Evolutionary conservation across 2,888 invertebrate species (phyloP).

Genomic region (Brachypalpus laphriformis): DNA sequence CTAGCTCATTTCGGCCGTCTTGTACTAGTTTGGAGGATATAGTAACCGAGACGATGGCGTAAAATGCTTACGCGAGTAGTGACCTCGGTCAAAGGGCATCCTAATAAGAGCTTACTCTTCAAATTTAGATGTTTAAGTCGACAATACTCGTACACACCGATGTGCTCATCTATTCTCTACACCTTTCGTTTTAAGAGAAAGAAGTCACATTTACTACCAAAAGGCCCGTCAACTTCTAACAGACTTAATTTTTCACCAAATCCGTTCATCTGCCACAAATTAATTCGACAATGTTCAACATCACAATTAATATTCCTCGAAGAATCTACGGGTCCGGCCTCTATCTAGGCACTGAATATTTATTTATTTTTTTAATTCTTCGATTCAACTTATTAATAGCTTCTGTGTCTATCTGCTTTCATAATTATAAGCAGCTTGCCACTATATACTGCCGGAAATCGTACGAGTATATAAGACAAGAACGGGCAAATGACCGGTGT

Average conservation of each 20-base stretch:
- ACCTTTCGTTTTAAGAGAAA: no score
- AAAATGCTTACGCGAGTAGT: no score
- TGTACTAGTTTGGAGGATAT: no score
- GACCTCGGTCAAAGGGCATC: no score
- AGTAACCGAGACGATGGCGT: no score
- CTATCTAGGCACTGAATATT: constrained; percentile 17
- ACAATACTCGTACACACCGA: no score
- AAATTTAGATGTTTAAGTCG: no score
- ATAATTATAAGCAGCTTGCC: constrained; percentile 57
- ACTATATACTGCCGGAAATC: constrained; percentile 50
- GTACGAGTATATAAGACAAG: constrained; percentile 28
- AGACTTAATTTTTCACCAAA: not conserved
- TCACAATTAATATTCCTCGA: constrained; percentile 25
- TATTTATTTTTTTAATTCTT: not conserved
- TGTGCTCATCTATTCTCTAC: no score
- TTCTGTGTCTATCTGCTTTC: constrained; percentile 30
- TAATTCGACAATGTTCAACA: constrained; percentile 7
- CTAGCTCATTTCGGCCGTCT: no score
- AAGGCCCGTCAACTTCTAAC: not conserved
- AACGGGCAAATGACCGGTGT: constrained; percentile 30
- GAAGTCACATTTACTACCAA: no score
- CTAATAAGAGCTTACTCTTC: no score
- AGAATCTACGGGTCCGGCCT: not conserved
- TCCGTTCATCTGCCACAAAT: constrained; percentile 2
- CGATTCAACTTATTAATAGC: constrained; percentile 45